Percentiles rank a stretch among this genome's conserved stretches.
Evolutionary conservation across 1,140 invertebrate species (phyloP).

Genomic region (Eciton burchellii): DNA sequence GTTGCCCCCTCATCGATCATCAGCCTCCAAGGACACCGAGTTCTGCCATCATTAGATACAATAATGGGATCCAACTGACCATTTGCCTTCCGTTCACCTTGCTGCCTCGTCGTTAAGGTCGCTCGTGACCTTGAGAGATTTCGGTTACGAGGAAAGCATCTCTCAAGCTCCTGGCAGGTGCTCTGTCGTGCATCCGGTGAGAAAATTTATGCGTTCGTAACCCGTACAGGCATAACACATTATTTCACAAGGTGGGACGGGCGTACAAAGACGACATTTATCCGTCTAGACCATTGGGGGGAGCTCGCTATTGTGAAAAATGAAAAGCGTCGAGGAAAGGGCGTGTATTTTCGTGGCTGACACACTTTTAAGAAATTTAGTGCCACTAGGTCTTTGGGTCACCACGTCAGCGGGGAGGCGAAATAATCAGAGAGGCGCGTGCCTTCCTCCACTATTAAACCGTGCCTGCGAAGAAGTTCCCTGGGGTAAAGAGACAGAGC

Average conservation of each 20-base stretch:
- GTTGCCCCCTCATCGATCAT: background rate
- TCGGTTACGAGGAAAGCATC: background rate
- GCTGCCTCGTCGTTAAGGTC: background rate
- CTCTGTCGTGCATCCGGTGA: background rate
- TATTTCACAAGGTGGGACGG: background rate
- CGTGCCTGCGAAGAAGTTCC: background rate
- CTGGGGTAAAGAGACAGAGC: background rate
- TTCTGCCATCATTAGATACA: background rate
- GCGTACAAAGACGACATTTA: background rate
- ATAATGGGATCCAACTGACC: background rate
- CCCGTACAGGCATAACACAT: constrained; percentile 54
- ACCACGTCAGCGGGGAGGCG: background rate
- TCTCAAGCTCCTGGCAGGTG: background rate
- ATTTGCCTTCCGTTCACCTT: background rate
- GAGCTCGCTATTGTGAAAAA: constrained; percentile 61
- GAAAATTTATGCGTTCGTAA: constrained; percentile 72
- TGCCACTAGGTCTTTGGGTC: constrained; percentile 71
- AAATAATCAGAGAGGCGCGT: constrained; percentile 11
- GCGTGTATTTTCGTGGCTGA: constrained; percentile 53
- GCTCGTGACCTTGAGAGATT: background rate
- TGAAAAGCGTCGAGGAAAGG: constrained; percentile 68
- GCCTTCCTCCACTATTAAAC: background rate
- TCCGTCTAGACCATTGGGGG: constrained; percentile 26
- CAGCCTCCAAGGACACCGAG: background rate
- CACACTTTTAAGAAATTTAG: constrained; percentile 76